Evolutionary conservation across 2,797 vertebrate species (phyloP).

Genomic region (Tympanoctomys barrerae): DNA sequence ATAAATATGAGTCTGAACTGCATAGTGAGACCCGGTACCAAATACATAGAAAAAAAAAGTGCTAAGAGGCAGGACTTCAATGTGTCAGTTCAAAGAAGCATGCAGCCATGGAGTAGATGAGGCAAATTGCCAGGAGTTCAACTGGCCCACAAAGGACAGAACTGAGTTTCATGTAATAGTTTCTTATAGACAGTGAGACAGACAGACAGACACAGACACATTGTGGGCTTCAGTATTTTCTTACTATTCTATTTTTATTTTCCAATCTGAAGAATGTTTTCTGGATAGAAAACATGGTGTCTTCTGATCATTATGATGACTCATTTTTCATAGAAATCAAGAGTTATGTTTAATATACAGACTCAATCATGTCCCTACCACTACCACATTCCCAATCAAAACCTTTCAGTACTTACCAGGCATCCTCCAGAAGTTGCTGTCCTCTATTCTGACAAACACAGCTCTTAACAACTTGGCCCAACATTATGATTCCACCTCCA

Average conservation of each 20-base stretch:
- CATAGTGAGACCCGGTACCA: too few relatives aligned
- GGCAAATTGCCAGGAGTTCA: neutral
- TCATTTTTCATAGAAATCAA: constrained; percentile 27
- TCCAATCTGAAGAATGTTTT: constrained; percentile 34
- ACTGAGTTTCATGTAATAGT: neutral
- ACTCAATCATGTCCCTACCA: neutral
- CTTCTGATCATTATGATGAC: neutral
- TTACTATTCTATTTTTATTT: neutral
- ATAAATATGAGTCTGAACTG: too few relatives aligned
- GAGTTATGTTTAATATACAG: constrained; percentile 27
- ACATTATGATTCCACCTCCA: neutral
- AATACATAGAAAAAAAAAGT: too few relatives aligned
- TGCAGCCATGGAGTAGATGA: neutral
- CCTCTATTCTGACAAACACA: neutral
- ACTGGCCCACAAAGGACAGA: neutral
- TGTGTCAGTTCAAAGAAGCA: neutral
- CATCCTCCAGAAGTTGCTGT: neutral
- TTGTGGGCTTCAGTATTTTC: neutral
- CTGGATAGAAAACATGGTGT: constrained; percentile 42
- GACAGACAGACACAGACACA: neutral
- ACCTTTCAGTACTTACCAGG: neutral
- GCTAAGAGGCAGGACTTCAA: constrained; percentile 9
- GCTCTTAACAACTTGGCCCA: constrained; percentile 4
- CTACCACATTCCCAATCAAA: neutral
- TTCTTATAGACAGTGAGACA: neutral